Conservation (phyloP, 2,113 vertebrate genomes). For the Naja naja region DNA sequence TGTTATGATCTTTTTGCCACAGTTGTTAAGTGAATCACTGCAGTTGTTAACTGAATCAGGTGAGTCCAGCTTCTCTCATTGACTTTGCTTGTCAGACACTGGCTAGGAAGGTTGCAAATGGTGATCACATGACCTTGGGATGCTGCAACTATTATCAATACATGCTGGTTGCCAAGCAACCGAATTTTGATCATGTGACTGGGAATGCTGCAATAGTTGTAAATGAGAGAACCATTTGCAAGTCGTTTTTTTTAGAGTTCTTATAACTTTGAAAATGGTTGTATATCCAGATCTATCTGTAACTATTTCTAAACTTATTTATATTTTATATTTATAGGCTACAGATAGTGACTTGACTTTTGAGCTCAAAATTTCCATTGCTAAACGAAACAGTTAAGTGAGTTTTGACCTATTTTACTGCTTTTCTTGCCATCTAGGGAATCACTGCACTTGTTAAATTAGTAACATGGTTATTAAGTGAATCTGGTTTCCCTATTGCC, state of each 20-base stretch:
- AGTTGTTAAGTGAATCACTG: background rate
- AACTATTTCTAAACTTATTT: background rate
- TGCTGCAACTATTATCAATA: background rate
- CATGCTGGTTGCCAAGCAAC: background rate
- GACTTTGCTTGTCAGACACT: too few species aligned
- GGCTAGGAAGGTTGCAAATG: background rate
- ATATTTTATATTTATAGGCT: background rate
- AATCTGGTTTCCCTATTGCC: background rate
- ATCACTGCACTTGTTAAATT: background rate
- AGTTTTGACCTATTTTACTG: background rate
- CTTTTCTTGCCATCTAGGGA: background rate
- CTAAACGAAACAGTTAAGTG: background rate
- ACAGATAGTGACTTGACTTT: background rate
- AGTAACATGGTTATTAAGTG: background rate
- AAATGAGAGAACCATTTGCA: too few species aligned
- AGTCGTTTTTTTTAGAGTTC: too few species aligned
- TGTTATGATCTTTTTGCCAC: background rate
- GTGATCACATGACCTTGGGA: background rate
- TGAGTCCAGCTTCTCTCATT: too few species aligned
- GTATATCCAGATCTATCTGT: background rate
- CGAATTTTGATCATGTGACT: background rate
- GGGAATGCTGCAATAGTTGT: background rate
- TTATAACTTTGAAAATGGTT: background rate
- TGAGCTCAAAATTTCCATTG: background rate
- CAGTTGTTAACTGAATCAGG: background rate